Evolutionary conservation across 2,888 invertebrate species (phyloP).

Genomic region (Heliconius hortense): DNA sequence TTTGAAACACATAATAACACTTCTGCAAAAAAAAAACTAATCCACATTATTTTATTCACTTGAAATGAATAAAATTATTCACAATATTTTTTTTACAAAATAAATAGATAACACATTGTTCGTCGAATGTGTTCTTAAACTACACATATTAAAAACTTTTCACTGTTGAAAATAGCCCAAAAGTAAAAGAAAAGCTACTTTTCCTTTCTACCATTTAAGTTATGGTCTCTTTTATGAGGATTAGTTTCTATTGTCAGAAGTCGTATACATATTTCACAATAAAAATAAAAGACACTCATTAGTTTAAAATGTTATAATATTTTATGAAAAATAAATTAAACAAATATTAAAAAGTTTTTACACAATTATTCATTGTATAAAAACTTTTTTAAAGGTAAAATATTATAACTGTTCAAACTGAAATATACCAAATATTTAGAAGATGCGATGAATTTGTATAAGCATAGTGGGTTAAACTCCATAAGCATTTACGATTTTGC

Average conservation of each 20-base stretch:
- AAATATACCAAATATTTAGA: slow-evolving; percentile 13
- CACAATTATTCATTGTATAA: not conserved
- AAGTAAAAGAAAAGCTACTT: not conserved
- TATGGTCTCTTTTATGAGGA: not conserved
- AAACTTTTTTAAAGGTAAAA: not conserved
- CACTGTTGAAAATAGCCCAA: not conserved
- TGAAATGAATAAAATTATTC: too few relatives aligned
- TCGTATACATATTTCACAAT: not conserved
- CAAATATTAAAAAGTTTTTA: slow-evolving; percentile 6
- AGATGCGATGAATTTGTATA: not conserved
- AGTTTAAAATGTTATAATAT: not conserved
- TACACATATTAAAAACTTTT: not conserved
- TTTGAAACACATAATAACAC: too few relatives aligned
- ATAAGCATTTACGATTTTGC: not conserved
- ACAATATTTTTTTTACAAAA: not conserved
- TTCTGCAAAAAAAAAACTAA: too few relatives aligned
- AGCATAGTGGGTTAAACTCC: not conserved
- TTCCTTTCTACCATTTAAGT: not conserved
- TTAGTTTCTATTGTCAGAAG: slow-evolving; percentile 4
- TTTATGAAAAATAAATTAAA: not conserved
- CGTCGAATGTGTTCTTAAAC: not conserved
- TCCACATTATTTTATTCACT: too few relatives aligned
- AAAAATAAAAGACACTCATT: not conserved
- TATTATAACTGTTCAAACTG: slow-evolving; percentile 5
- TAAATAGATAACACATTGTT: not conserved